Evolutionary conservation across 2,797 vertebrate genomes (phyloP), one percentile per base, ranked within the genome.

Genomic region (Tokudaia tokunoshimensis): DNA sequence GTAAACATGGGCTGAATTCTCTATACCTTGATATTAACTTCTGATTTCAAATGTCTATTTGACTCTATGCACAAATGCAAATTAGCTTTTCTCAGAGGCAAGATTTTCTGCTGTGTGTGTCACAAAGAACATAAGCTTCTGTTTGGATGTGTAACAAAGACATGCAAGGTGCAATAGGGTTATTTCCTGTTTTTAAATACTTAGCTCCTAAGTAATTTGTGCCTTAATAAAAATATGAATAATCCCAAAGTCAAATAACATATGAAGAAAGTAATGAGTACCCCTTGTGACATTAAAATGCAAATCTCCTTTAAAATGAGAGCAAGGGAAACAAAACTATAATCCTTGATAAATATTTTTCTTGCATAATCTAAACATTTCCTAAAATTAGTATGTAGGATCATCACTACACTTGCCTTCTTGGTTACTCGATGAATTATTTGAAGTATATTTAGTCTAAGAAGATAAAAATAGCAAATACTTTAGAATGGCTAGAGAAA

Each of bases 381-480:
- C 97, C 95, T 93, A 91, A 98, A 97, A 96, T 70, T 37, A 55
- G 29, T 84, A 96, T 95, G 76, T 95, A 41, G 96, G 59, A 47
- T 96, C 67, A 92, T 59, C 96, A 85, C 82, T 94, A 1, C 84
- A 47, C 92, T 96, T 98, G 97, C 93, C 88, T 97, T 93, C 94
- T 82, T 50, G 95, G 97, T 96, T 85, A 98, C 91, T 52, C 89
- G 65, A 97, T 63, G 61, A 95, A 95, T 96, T 96, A 95, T 97
- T 94, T 93, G 94, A 96, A 97, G 75, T 88, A 94, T 95, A 98
- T 97, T 98, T 98, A 86, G 90, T 96, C 97, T 97, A 95, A 89
- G 89, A 94, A 96, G 75, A 84, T 97, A 97, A 98, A 98, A 98
- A 97, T 96, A 98, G 96, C 97, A 93, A 94, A 96, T 92, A 98